phyloP scores from a whole-genome alignment of 2,113 vertebrate genomes.

The Gallinago paraguaiae region DNA sequence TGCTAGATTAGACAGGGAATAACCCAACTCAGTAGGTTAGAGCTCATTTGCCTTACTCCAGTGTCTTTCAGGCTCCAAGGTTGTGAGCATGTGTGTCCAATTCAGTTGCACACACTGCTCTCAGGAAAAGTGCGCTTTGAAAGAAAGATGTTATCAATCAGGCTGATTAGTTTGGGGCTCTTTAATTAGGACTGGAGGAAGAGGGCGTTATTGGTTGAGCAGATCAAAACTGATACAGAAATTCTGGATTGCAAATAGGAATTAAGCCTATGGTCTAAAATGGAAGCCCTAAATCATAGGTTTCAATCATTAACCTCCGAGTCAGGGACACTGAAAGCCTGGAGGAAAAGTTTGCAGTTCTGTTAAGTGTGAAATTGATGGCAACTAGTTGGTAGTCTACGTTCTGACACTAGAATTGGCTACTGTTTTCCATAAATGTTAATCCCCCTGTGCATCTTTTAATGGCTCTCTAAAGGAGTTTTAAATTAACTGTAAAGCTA shows the following conservation, averaged over 20 bases:
- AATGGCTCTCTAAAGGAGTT: slow-evolving; percentile 41
- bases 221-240: neutral
- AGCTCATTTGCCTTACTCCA: neutral
- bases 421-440: slow-evolving; percentile 34
- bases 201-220: neutral
- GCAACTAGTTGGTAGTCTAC: neutral
- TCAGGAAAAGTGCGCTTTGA: neutral
- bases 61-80: slow-evolving; percentile 12
- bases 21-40: neutral
- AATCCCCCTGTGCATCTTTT: slow-evolving; percentile 28
- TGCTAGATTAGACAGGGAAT: slow-evolving; percentile 13
- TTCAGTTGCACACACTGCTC: neutral
- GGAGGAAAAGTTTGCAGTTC: slow-evolving; percentile 8
- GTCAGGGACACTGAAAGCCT: neutral
- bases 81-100: neutral
- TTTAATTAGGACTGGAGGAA: neutral
- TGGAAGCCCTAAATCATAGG: slow-evolving; percentile 19
- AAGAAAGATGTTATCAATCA: neutral
- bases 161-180: neutral
- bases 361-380: slow-evolving; percentile 11
- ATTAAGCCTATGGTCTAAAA: slow-evolving; percentile 15
- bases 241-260: neutral
- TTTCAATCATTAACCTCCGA: slow-evolving; percentile 22
- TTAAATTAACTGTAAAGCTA: slow-evolving; percentile 56
- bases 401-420: slow-evolving; percentile 44